phyloP scores from a whole-genome alignment of 2,797 vertebrate species.

The Notolabrus celidotus region DNA sequence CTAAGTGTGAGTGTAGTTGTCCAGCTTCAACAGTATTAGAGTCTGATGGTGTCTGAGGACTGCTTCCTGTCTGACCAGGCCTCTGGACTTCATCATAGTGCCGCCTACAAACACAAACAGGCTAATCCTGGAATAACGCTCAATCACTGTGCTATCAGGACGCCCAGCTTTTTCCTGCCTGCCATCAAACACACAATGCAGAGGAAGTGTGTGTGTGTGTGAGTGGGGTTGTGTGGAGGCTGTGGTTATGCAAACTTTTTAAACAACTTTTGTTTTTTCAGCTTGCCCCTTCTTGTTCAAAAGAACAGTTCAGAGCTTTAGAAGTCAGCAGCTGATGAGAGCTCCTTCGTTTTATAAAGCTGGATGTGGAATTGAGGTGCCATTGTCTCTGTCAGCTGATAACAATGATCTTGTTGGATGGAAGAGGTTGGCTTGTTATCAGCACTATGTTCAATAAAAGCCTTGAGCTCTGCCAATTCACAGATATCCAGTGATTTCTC shows the following conservation, averaged over 20 bases:
- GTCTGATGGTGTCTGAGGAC: slow-evolving; percentile 30
- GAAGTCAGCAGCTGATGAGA: neutral
- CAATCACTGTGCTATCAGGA: slow-evolving; percentile 71
- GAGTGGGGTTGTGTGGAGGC: slow-evolving; percentile 14
- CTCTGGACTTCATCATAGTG: slow-evolving; percentile 52
- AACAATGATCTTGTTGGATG: slow-evolving; percentile 39
- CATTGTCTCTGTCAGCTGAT: slow-evolving; percentile 47
- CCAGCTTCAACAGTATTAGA: slow-evolving; percentile 20
- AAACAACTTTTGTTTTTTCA: neutral
- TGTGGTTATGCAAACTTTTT: slow-evolving; percentile 22
- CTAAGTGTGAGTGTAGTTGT: slow-evolving; percentile 28
- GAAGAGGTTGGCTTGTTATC: slow-evolving; percentile 42
- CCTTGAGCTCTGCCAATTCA: slow-evolving; percentile 36
- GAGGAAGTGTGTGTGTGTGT: slow-evolving; percentile 70
- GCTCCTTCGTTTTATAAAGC: slow-evolving; percentile 20
- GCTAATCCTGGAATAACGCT: slow-evolving; percentile 72
- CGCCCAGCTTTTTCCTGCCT: slow-evolving; percentile 81
- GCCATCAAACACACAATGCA: slow-evolving; percentile 71
- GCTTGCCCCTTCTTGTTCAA: neutral
- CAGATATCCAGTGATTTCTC: slow-evolving; percentile 37
- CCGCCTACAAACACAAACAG: slow-evolving; percentile 62
- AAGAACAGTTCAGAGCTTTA: neutral
- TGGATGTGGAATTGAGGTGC: slow-evolving; percentile 27
- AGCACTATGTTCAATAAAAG: slow-evolving; percentile 42
- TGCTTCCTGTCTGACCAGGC: slow-evolving; percentile 65